These are phyloP conservation scores for Denticeps clupeoides DNA, from an alignment of 2,797 vertebrate genomes.

Conservation along the genomic window DNA sequence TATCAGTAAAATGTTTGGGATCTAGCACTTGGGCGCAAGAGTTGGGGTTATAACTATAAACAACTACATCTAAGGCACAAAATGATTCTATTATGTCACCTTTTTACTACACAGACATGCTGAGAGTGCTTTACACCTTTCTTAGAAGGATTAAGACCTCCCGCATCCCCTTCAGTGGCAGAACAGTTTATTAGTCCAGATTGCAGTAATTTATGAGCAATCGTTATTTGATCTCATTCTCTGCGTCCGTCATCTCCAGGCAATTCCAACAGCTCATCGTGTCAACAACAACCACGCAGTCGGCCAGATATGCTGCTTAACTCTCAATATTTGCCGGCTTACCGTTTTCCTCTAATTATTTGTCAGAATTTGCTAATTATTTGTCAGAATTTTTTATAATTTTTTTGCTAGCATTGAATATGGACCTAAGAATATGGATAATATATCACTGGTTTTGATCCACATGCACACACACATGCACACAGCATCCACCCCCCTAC, in stretches of 20 bases:
- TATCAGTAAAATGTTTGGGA: no score
- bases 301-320: conserved; percentile 1
- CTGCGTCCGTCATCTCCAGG: conserved; percentile 9
- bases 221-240: background rate
- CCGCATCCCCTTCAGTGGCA: background rate
- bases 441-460: no score
- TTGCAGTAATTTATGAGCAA: conserved; percentile 8
- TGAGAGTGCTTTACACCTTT: conserved; percentile 8
- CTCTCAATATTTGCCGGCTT: conserved; percentile 2
- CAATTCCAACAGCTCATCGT: conserved; percentile 13
- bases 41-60: no score
- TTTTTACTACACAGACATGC: no score
- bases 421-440: no score
- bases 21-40: no score
- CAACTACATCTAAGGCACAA: no score
- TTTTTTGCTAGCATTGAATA: background rate
- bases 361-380: background rate
- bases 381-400: background rate
- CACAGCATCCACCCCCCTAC: no score
- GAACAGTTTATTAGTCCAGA: conserved; percentile 5
- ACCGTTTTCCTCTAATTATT: background rate
- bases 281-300: background rate
- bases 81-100: no score
- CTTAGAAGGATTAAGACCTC: conserved; percentile 4
- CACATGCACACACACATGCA: background rate